Conservation (phyloP, 2,888 invertebrate species). For the Apoda limacodes region DNA sequence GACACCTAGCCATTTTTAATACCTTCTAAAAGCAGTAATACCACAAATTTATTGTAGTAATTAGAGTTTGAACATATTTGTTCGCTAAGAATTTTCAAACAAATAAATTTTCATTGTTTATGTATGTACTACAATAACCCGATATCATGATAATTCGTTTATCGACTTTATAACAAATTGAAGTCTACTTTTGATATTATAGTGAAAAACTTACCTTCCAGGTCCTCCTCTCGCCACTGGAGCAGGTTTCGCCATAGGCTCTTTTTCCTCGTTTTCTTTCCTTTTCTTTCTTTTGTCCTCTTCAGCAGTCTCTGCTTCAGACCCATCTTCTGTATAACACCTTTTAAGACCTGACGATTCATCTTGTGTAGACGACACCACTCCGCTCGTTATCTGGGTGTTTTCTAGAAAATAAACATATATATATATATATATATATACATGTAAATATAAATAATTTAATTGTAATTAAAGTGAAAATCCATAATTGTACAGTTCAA, state of each 20-base stretch:
- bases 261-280: conserved; percentile 75
- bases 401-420: conserved; percentile 26
- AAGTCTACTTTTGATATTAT: too few species aligned
- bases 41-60: too few species aligned
- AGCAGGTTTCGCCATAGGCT: conserved; percentile 66
- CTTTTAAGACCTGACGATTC: conserved; percentile 34
- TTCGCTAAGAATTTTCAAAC: too few species aligned
- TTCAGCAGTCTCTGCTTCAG: conserved; percentile 59
- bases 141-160: too few species aligned
- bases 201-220: conserved; percentile 44
- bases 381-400: conserved; percentile 45
- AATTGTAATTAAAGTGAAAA: too few species aligned
- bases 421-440: conserved; percentile 1
- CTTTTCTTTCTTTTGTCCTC: conserved; percentile 83
- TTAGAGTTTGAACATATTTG: too few species aligned
- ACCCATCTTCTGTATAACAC: conserved; percentile 57
- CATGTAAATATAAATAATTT: conserved; percentile 7
- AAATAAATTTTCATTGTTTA: too few species aligned
- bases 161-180: too few species aligned
- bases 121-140: too few species aligned
- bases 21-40: too few species aligned
- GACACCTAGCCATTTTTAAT: too few species aligned
- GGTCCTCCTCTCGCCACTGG: conserved; percentile 41
- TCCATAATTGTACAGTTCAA: too few species aligned
- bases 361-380: conserved; percentile 53